phyloP scores from a whole-genome alignment of 1,140 invertebrate species.

The Littorina saxatilis region DNA sequence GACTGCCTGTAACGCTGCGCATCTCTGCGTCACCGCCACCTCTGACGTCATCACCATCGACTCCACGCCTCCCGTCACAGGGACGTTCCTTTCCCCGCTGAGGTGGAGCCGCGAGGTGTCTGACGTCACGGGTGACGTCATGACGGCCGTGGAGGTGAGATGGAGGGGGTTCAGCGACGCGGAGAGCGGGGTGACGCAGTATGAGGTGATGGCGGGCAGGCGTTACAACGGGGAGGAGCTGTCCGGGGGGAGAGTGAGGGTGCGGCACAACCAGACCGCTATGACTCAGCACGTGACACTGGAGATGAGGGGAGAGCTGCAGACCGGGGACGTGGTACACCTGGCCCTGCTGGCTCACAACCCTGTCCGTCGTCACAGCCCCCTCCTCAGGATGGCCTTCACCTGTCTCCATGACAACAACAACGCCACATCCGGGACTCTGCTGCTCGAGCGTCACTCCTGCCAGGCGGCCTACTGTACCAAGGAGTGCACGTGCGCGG shows the following conservation, averaged over 20 bases:
- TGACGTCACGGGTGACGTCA: background rate
- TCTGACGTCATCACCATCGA: conserved; percentile 49
- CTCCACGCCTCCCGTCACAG: conserved; percentile 53
- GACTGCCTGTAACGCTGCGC: conserved; percentile 58
- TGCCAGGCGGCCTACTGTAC: conserved; percentile 52
- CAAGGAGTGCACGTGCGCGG: conserved; percentile 56
- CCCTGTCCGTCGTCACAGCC: conserved; percentile 37
- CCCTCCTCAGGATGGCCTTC: conserved; percentile 40
- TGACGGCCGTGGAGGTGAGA: conserved; percentile 30
- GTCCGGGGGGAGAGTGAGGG: conserved; percentile 27
- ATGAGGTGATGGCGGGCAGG: conserved; percentile 45
- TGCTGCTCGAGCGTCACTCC: conserved; percentile 48
- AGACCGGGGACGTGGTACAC: conserved; percentile 37
- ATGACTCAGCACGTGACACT: conserved; percentile 16
- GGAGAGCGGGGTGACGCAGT: conserved; percentile 49
- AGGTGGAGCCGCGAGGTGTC: conserved; percentile 29
- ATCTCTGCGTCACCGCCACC: conserved; percentile 46
- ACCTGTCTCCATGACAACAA: conserved; percentile 18
- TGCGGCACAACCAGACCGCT: conserved; percentile 24
- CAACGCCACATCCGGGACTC: conserved; percentile 6
- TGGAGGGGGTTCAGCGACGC: conserved; percentile 56
- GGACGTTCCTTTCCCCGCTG: conserved; percentile 49
- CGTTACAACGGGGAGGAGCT: conserved; percentile 50
- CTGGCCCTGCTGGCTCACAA: conserved; percentile 46
- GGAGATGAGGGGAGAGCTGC: conserved; percentile 16